Conservation (phyloP, 2,113 vertebrate species). For the Thryonomys swinderianus region DNA sequence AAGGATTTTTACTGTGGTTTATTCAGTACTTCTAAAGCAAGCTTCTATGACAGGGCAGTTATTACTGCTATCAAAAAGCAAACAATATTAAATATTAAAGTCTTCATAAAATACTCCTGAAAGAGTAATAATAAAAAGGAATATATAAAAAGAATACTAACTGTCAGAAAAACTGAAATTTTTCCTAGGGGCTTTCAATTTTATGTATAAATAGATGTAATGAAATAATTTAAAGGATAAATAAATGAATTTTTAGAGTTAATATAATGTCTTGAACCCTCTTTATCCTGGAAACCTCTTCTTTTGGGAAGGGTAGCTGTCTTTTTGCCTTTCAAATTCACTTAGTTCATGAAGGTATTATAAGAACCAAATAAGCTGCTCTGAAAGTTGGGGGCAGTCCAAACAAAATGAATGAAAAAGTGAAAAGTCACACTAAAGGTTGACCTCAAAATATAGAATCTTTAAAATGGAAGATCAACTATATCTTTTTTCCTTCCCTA, state of each 20-base stretch:
- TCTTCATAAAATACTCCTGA: not conserved
- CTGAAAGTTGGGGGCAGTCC: not conserved
- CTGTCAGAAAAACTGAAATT: not conserved
- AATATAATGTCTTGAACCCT: not conserved
- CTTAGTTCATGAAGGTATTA: not conserved
- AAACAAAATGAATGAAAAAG: not conserved
- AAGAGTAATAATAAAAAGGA: constrained; percentile 44
- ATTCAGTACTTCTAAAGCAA: constrained; percentile 15
- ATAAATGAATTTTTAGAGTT: not conserved
- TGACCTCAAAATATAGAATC: not conserved
- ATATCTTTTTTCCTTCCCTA: constrained; percentile 2
- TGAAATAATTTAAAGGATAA: not conserved
- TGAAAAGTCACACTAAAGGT: not conserved
- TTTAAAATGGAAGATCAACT: constrained; percentile 20
- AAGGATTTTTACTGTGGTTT: not conserved
- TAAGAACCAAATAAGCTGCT: not conserved
- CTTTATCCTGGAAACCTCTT: not conserved
- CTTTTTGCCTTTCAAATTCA: constrained; percentile 28
- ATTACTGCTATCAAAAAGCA: not conserved
- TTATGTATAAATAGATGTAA: constrained; percentile 8
- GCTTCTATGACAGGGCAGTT: not conserved
- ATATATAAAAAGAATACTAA: not conserved
- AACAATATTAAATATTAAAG: constrained; percentile 37
- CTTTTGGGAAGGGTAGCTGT: not conserved
- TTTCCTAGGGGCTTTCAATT: constrained; percentile 4